Evolutionary conservation across 1,140 invertebrate species (phyloP), one percentile per base, ranked within the genome.

Genomic region (Lutraria rhynchaena): DNA sequence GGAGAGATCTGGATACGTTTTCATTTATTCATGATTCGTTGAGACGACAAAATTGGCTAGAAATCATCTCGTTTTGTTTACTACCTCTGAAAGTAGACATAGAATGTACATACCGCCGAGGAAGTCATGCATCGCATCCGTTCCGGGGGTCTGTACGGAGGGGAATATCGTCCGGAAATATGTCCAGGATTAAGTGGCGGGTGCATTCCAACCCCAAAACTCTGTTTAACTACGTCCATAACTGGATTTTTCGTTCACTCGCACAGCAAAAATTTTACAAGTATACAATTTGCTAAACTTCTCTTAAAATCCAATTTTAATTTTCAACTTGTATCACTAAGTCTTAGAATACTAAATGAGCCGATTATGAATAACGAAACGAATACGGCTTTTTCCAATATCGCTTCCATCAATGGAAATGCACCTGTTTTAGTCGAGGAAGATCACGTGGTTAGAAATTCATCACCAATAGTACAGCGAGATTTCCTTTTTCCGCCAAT

Each of bases 221-320:
- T 75, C 58, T 85, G 77, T 49, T 81, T 83, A 31, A 82, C 76
- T 53, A 74, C 78, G 49, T 81, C 60, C 70, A 74, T 74, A 70
- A 19, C 74, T 33, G 15, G 49, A 37, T 55, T 19, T 55, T 19
- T 55, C 27, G 5, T 7, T 22, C 7, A 55, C n/a, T 55, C n/a
- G 5, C 53, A 55, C 53, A n/a, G n/a, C 5, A 55, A 55, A 55
- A 9, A 27, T 55, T 90, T 35, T 93, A 90, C 76, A 93, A 94
- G 71, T 65, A 90, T 91, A 95, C 96, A 95, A 88, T 96, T 94
- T 31, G 94, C 94, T 91, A 27, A 31, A 58, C 55, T 61, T 49
- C 46, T 35, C 29, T 73, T 58, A 44, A 61, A 44, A 33, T 83
- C 29, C 74, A 63, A 73, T n/a, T 74, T 24, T 53, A 69, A 70